Base-by-base conservation (phyloP, 2,888 invertebrate genomes). In the Tricholauxania praeusta region DNA sequence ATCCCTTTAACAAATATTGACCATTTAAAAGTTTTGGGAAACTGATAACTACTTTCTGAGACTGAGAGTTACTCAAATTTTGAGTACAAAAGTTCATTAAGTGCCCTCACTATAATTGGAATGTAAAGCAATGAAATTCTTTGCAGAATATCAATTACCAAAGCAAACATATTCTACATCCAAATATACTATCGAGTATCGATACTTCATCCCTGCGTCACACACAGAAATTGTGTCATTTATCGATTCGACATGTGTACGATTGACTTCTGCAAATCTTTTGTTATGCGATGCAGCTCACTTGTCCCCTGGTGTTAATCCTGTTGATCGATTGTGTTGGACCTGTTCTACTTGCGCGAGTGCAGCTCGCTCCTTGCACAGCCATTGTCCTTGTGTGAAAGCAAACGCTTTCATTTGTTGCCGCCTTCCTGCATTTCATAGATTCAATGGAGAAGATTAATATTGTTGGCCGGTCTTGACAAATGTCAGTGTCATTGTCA, bases 231-330 rank as follows among this genome's bases (percentile, higher is more conserved):
- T 72, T 72, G 72, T 72, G 72, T 72, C 72, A 72, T 62, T 72
- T 66, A 72, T 59, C 72, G 67, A 72, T 72, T 72, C 72, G 72
- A 72, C 72, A 72, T 67, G 67, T 65, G 65, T 64, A 32, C 66
- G 59, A 59, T 47, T 64, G 65, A 64, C 64, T 64, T 55, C 68
- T 53, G 59, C 14, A 12, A 47, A 28, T 59, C 59, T 15, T 49
- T 47, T 32, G 32, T n/a, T 28, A 28, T 28, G 28, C 28, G 3
- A 48, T 51, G 22, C 22, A 8, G 39, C 39, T 28, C 14, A 17
- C 22, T 8, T 14, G 22, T 10, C 28, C 17, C n/a, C 51, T 7
- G 60, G 32, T 48, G 32, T 47, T 53, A 63, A 51, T 62, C 60
- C 19, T 12, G n/a, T 17, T 52, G 19, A 19, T 19, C 52, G 65